phyloP scores from a whole-genome alignment of 2,797 vertebrate species.

The Microtus obscurus region DNA sequence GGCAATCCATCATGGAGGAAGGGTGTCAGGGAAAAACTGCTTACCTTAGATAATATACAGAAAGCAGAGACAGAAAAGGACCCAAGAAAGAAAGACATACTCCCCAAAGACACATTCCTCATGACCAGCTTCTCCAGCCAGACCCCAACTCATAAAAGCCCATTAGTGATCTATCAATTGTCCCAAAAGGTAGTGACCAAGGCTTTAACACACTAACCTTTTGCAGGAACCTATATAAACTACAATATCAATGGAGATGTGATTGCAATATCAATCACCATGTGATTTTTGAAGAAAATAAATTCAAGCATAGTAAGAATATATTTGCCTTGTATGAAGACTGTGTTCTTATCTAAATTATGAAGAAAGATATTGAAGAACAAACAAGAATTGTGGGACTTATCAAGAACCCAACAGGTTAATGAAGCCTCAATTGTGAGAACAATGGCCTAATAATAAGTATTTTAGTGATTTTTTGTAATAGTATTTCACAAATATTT shows the following conservation, averaged over 20 bases:
- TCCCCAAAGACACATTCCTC: neutral
- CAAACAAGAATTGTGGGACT: neutral
- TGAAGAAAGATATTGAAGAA: neutral
- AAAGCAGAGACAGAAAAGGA: neutral
- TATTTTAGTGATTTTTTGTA: neutral
- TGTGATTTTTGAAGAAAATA: constrained; percentile 1
- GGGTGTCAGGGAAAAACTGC: neutral
- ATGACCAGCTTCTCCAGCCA: neutral
- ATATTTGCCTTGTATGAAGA: neutral
- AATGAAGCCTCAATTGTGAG: neutral
- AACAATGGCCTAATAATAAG: neutral
- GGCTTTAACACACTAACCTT: neutral
- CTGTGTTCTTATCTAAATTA: neutral
- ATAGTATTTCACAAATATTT: neutral
- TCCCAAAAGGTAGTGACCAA: neutral
- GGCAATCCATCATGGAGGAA: neutral
- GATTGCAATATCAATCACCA: neutral
- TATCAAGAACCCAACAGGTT: neutral
- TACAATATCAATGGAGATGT: neutral
- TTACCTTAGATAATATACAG: neutral
- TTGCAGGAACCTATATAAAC: neutral
- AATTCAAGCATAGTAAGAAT: neutral
- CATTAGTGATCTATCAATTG: neutral
- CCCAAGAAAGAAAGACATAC: neutral
- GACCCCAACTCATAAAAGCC: neutral